These are phyloP conservation scores for Allacma fusca DNA, from an alignment of 2,888 invertebrate species.

Conservation along the genomic window DNA sequence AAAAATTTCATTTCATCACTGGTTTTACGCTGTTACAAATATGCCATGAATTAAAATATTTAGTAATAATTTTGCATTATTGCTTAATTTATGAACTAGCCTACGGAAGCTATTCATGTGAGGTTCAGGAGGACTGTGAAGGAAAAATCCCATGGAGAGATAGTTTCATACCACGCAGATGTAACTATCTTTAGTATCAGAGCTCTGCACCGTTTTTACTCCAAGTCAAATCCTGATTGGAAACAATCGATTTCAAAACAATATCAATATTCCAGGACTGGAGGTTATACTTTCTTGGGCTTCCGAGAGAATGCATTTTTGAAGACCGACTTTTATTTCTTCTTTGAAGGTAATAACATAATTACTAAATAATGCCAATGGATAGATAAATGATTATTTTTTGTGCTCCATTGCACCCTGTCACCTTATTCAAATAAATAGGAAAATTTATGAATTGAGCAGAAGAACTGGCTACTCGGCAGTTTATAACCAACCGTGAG, in stretches of 20 bases:
- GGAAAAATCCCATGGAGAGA: not conserved
- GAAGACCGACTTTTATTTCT: not conserved
- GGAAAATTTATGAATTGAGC: too few species aligned
- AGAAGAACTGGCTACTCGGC: too few species aligned
- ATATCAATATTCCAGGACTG: not conserved
- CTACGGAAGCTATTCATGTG: not conserved
- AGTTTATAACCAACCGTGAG: too few species aligned
- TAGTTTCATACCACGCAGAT: not conserved
- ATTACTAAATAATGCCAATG: too few species aligned
- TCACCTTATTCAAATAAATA: too few species aligned
- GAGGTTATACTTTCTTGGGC: not conserved
- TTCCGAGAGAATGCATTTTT: not conserved
- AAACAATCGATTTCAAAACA: not conserved
- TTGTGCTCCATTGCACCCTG: too few species aligned
- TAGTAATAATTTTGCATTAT: too few species aligned
- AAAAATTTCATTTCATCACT: too few species aligned
- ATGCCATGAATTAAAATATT: too few species aligned
- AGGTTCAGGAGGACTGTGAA: not conserved
- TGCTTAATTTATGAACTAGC: too few species aligned
- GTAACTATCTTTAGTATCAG: not conserved
- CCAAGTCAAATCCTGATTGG: not conserved
- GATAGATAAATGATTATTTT: too few species aligned
- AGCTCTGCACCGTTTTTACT: not conserved
- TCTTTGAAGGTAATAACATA: not conserved
- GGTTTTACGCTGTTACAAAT: too few species aligned